Base-by-base conservation (phyloP, 2,888 invertebrate genomes). In the Tholera decimalis region DNA sequence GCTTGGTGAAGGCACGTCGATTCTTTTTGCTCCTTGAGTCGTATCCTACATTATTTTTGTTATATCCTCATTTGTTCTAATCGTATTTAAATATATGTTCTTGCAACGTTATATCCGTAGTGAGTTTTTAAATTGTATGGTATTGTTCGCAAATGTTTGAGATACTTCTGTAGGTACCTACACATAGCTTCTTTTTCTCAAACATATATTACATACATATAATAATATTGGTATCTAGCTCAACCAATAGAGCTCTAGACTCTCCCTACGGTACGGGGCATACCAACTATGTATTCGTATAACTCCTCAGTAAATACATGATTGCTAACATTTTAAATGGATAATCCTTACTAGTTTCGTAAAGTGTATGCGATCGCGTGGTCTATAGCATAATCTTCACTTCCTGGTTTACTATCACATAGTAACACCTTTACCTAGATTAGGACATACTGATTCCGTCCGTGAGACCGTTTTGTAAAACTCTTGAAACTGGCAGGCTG, bases 151-250 rank as follows among this genome's bases (percentile, higher is more conserved):
- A n/a, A 35, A 13, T 41, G 9, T 35, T 22, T 43, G 20, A 30
- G 22, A 44, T 53, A 49, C 24, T 20, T 37, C 30, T 54, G 9
- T 44, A 49, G 39, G 24, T 53, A 58, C 35, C 13, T 46, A 53
- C 11, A 43, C 37, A 49, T 37, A 18, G 33, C 26, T 64, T 50
- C 50, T 55, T 43, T 49, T 37, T 37, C 43, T 22, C n/a, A n/a
- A n/a, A n/a, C n/a, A n/a, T 30, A 71, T 20, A 59, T n/a, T 18
- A 35, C 39, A 35, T 9, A 13, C 18, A 20, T 60, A 39, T 15
- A 67, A 51, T 47, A 69, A 54, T 33, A 54, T 46, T 61, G n/a
- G 39, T 61, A 26, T 63, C 11, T 62, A 43, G 41, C 22, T 33
- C 37, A 33, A 37, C 8, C 18, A 28, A 22, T 33, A 28, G n/a